Evolutionary conservation across 2,113 vertebrate species (phyloP).

Genomic region (Tichodroma muraria): DNA sequence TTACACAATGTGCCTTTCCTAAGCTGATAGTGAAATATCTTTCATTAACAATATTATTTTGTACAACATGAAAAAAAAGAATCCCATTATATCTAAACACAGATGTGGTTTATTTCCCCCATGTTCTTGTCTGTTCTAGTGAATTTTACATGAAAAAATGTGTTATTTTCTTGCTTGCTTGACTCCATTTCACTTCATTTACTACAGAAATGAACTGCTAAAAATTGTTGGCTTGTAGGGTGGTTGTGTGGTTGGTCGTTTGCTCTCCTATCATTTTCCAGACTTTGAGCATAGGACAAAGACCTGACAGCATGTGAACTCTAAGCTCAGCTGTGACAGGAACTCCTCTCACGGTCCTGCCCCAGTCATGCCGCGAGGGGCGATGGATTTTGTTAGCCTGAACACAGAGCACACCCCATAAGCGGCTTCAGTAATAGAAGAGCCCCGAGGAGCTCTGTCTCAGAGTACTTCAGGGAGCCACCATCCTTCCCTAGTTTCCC

Average conservation of each 20-base stretch:
- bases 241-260: background rate
- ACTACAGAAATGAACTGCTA: background rate
- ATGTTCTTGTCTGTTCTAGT: background rate
- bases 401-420: background rate
- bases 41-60: background rate
- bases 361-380: rapidly evolving
- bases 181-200: background rate
- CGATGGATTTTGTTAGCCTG: background rate
- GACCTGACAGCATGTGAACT: background rate
- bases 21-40: background rate
- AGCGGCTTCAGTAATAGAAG: background rate
- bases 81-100: background rate
- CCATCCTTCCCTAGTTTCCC: no score
- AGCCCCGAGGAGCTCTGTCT: background rate
- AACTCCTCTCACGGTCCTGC: background rate
- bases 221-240: background rate
- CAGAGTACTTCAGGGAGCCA: background rate
- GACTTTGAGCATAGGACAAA: background rate
- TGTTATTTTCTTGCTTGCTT: background rate
- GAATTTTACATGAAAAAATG: background rate
- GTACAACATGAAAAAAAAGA: background rate
- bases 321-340: background rate
- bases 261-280: background rate
- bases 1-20: background rate
- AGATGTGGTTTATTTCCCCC: background rate